Percentiles rank a stretch among this genome's conserved stretches.
Conservation (phyloP, 2,113 vertebrate species). For the Mugil cephalus region DNA sequence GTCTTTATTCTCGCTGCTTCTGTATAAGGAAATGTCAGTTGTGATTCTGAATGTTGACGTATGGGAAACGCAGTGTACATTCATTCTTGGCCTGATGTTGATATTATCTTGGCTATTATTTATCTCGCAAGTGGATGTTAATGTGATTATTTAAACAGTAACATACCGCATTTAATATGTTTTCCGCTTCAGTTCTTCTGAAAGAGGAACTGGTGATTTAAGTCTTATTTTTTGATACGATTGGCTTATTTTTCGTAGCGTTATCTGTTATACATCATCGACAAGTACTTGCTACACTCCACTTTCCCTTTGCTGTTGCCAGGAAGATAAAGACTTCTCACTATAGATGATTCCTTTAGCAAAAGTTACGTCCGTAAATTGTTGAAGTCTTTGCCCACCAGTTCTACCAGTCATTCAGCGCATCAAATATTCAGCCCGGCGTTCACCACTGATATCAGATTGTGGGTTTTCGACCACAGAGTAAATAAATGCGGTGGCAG, state of each 20-base stretch:
- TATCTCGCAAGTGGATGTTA: not conserved
- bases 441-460: not conserved
- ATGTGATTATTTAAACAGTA: not conserved
- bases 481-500: slow-evolving; percentile 56
- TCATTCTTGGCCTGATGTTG: slow-evolving; percentile 10
- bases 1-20: not conserved
- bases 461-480: slow-evolving; percentile 17
- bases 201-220: not conserved
- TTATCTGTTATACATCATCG: not conserved
- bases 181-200: not conserved
- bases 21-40: not conserved
- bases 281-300: not conserved
- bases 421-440: too few relatives aligned
- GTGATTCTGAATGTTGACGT: slow-evolving; percentile 1
- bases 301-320: not conserved
- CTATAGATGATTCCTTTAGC: not conserved
- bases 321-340: not conserved
- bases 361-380: slow-evolving; percentile 3
- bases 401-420: not conserved
- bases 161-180: not conserved
- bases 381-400: not conserved
- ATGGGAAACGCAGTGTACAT: not conserved
- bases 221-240: not conserved
- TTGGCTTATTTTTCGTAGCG: not conserved
- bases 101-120: not conserved